Base-by-base conservation (phyloP, 2,797 vertebrate species). In the Sylvilagus floridanus region DNA sequence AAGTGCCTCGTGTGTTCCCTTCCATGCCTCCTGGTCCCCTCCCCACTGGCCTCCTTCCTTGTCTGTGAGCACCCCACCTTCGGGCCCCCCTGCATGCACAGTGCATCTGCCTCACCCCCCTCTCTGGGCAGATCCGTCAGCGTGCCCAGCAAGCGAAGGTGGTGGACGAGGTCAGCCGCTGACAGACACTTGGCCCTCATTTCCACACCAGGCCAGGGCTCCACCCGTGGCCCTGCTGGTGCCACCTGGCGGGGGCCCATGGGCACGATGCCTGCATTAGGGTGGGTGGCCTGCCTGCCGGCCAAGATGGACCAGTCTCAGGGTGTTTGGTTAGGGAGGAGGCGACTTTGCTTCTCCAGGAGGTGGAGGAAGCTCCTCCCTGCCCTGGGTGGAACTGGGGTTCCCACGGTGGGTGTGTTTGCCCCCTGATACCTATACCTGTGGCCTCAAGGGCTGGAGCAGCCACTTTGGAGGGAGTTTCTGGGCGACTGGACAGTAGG, bases 401-500 rank as follows among this genome's bases (percentile, higher is more conserved):
- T 75, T 19, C 32, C 66, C 69, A 37, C 7, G 26, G 19, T 3
- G 13, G 50, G 47, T 17, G 0, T 42, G 35, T 90, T 94, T 94
- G 73, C 42, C 35, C 32, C 82, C 86, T 52, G 95, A 47, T 47
- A 9, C 42, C 42, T 47, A 84, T 91, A 69, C 72, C 85, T 88
- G 5, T 37, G n/a, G 50, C 71, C 50, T 88, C 86, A 79, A 7
- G 66, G 0, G 16, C 81, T 81, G 88, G 69, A 47, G n/a, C 84
- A 30, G 76, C 0, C 37, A 21, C 63, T 60, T 66, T 30, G 11
- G 94, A 96, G 91, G 87, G 66, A 79, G 52, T 76, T 1, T 82
- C 0, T 52, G 50, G 65, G 87, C 11, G 30, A 28, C 94, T 79
- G 81, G 77, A n/a, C 96, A 2, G 97, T 95, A 98, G 98, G 96